Evolutionary conservation across 2,888 invertebrate genomes (phyloP).

Genomic region (Linnaemya tessellans): DNA sequence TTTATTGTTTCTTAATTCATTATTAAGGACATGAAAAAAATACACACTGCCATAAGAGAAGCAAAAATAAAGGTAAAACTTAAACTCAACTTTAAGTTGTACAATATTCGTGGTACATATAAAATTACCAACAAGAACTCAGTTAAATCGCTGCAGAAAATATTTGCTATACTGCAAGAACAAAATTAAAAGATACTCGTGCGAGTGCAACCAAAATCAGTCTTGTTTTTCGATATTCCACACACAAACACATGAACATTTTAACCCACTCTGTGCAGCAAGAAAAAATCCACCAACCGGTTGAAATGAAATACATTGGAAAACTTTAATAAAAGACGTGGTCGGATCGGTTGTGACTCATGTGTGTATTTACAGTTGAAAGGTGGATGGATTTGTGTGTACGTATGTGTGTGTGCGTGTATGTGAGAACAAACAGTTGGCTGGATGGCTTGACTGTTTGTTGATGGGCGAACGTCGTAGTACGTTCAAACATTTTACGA

Average conservation of each 20-base stretch:
- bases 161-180: not conserved
- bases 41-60: not conserved
- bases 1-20: slow-evolving; percentile 47
- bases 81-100: slow-evolving; percentile 13
- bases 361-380: slow-evolving; percentile 20
- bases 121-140: not conserved
- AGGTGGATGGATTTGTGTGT: slow-evolving; percentile 14
- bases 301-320: slow-evolving; percentile 27
- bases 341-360: slow-evolving; percentile 26
- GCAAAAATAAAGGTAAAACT: not conserved
- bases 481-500: slow-evolving; percentile 24
- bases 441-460: slow-evolving; percentile 20
- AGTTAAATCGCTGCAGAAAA: not conserved
- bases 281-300: slow-evolving; percentile 1
- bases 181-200: not conserved
- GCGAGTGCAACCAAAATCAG: not conserved
- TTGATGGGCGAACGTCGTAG: slow-evolving; percentile 17
- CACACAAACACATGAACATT: slow-evolving; percentile 12
- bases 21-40: slow-evolving; percentile 63
- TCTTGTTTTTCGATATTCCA: slow-evolving; percentile 7
- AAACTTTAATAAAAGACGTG: slow-evolving; percentile 37
- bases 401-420: not conserved
- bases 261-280: not conserved
- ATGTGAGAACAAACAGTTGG: slow-evolving; percentile 18
- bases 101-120: not conserved